These are phyloP conservation scores for Pseudochirops cupreus DNA, from an alignment of 2,797 vertebrate genomes.

Conservation along the genomic window DNA sequence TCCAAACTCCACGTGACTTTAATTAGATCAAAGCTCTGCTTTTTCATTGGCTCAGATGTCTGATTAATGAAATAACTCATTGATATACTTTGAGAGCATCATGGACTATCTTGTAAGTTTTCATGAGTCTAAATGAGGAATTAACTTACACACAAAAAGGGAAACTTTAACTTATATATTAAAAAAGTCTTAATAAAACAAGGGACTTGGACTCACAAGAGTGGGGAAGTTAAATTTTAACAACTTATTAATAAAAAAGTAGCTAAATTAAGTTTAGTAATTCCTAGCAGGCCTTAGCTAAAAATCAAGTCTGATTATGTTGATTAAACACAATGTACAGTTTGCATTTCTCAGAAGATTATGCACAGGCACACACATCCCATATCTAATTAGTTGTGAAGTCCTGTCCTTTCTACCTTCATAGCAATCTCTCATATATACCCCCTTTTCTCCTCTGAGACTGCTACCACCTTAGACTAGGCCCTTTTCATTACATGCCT, in stretches of 20 bases:
- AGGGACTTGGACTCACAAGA: neutral
- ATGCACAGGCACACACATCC: too few species aligned
- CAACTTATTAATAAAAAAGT: neutral
- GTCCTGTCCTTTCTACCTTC: neutral
- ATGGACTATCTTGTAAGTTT: neutral
- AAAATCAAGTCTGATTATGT: neutral
- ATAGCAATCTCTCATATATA: neutral
- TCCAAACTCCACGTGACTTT: neutral
- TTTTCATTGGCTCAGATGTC: neutral
- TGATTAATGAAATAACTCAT: neutral
- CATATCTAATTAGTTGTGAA: neutral
- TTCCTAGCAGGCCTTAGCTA: neutral
- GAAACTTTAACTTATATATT: too few species aligned
- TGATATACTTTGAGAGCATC: neutral
- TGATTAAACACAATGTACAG: neutral
- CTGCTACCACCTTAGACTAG: too few species aligned
- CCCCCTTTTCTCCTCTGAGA: neutral
- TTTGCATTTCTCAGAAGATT: neutral
- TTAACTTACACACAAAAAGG: too few species aligned
- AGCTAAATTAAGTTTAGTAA: neutral
- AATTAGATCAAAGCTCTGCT: neutral
- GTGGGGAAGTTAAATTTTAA: neutral
- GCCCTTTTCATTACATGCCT: too few species aligned
- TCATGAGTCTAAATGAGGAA: neutral
- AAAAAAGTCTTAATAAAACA: neutral